phyloP scores from a whole-genome alignment of 2,888 invertebrate genomes.

The Caenorhabditis zanzibari region DNA sequence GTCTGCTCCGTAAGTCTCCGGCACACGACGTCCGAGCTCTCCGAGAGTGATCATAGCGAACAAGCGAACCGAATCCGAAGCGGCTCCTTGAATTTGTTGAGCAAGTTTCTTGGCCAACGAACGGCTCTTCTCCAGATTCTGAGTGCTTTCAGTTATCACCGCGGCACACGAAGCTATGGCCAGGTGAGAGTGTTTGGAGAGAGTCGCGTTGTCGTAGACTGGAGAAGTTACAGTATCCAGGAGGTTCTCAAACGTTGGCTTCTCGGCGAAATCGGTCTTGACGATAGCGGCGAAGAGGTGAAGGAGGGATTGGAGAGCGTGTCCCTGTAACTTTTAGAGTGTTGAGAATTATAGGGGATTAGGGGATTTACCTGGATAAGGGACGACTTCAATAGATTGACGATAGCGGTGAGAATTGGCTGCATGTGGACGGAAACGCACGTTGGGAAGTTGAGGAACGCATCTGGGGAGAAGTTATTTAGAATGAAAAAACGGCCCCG shows the following conservation, averaged over 20 bases:
- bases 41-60: conserved; percentile 96
- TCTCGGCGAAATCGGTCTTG: conserved; percentile 88
- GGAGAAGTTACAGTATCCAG: conserved; percentile 90
- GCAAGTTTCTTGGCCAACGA: conserved; percentile 70
- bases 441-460: conserved; percentile 46
- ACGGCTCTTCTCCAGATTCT: conserved; percentile 84
- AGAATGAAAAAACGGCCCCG: too few relatives aligned
- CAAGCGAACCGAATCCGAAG: conserved; percentile 84
- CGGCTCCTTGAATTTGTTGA: conserved; percentile 61
- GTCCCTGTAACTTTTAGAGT: conserved; percentile 90
- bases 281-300: conserved; percentile 94
- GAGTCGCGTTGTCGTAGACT: conserved; percentile 85
- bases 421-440: conserved; percentile 80
- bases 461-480: too few relatives aligned
- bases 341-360: neutral
- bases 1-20: conserved; percentile 46
- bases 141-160: conserved; percentile 87
- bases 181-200: conserved; percentile 89
- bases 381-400: conserved; percentile 68
- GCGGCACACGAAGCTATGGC: conserved; percentile 97
- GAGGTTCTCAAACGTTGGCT: conserved; percentile 86
- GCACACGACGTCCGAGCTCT: conserved; percentile 90
- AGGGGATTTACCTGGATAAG: conserved; percentile 61
- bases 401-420: conserved; percentile 87
- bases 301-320: conserved; percentile 93